Conservation (phyloP, 2,888 invertebrate species). For the Alentia gelatinosa region DNA sequence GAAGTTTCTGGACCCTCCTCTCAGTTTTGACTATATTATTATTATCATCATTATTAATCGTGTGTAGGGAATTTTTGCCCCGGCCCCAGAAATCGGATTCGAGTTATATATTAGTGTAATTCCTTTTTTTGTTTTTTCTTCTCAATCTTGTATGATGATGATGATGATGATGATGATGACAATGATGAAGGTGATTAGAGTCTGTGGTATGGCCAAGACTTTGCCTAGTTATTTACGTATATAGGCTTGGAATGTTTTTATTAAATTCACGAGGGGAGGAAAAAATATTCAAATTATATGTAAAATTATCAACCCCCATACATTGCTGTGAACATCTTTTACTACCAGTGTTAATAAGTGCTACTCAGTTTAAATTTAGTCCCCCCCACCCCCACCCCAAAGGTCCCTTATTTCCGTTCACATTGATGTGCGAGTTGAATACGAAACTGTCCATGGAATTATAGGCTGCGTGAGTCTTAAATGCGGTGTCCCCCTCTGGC, state of each 20-base stretch:
- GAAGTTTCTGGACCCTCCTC: not conserved
- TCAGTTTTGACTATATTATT: conserved; percentile 22
- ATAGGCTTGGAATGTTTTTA: conserved; percentile 2
- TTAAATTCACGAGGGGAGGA: not conserved
- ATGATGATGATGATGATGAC: too few relatives aligned
- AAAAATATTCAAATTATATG: not conserved
- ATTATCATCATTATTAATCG: conserved; percentile 24
- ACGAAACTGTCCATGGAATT: not conserved
- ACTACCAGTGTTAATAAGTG: conserved; percentile 18
- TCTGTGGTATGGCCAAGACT: conserved; percentile 14
- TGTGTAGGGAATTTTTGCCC: conserved; percentile 46
- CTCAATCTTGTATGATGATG: not conserved
- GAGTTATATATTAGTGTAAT: conserved; percentile 14
- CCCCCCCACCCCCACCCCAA: not conserved
- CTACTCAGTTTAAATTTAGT: not conserved
- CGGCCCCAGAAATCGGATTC: conserved; percentile 4
- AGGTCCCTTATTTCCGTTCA: conserved; percentile 21
- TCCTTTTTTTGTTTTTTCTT: conserved; percentile 21
- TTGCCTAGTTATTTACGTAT: conserved; percentile 17
- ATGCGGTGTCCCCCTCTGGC: conserved; percentile 11
- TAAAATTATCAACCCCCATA: conserved; percentile 9
- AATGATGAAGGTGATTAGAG: too few relatives aligned
- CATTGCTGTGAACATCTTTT: conserved; percentile 6
- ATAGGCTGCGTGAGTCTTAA: not conserved
- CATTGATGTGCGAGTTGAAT: conserved; percentile 7